Base-by-base conservation (phyloP, 1,140 invertebrate genomes). In the Dryas iulia region DNA sequence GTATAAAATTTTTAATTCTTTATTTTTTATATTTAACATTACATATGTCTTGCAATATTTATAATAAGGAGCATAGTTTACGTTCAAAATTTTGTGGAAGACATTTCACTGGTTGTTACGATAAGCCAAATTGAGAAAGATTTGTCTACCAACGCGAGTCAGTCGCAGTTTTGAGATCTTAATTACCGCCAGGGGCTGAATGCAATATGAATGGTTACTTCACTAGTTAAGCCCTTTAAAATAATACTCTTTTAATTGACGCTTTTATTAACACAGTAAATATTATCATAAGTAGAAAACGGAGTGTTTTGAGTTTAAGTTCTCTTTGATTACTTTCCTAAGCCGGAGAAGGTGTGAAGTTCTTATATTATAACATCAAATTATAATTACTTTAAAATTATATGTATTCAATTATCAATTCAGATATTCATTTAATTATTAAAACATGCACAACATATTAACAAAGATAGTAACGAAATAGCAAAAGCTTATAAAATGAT, bases 141-240 rank as follows among this genome's bases (percentile, higher is more conserved):
- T 72, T 69, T 65, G 63, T 69, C 66, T 56, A 66, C 62, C 53
- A 57, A 60, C 39, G 66, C 68, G 66, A 69, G 66, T 67, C 73
- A 73, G 69, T 73, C 69, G 77, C 77, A 85, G 74, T 84, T 86
- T 78, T 83, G 82, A 81, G 83, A 81, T 85, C 81, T 84, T 89
- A 89, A 89, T 89, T 86, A 83, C 76, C 72, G 83, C 86, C 76
- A 62, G 69, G 58, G 79, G 86, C 78, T 79, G 69, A 80, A 82
- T 82, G 74, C 78, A 78, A 77, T 75, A 74, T 72, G 74, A 77
- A 74, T 73, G 72, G 72, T 79, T 78, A 75, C 77, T 82, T 74
- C 71, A 65, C 72, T 77, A 74, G 74, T 72, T 74, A 72, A 76
- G 69, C 70, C 72, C 61, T 77, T 77, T 74, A 54, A 64, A 64